phyloP scores from a whole-genome alignment of 2,888 invertebrate species.

The Zaprionus obscuricornis region DNA sequence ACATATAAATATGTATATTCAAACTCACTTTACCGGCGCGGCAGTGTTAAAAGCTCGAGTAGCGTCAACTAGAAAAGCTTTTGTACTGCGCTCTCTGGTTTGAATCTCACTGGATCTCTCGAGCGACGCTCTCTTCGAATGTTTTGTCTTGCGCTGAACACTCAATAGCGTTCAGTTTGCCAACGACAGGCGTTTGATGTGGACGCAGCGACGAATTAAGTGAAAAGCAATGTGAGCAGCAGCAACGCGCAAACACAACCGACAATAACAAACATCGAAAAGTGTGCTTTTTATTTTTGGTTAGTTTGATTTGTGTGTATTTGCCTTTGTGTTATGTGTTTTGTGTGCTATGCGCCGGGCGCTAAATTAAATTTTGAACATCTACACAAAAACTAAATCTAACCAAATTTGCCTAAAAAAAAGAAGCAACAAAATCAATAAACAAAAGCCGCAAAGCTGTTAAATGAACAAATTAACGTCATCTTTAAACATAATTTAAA shows the following conservation, averaged over 20 bases:
- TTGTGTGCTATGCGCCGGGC: constrained; percentile 34
- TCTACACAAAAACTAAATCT: constrained; percentile 26
- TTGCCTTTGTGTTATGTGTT: constrained; percentile 44
- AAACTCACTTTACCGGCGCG: constrained; percentile 55
- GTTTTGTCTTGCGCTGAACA: constrained; percentile 54
- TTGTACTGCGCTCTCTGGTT: constrained; percentile 21
- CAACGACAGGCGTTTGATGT: constrained; percentile 68
- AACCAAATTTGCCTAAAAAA: constrained; percentile 41
- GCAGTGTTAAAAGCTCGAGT: constrained; percentile 46
- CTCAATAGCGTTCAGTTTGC: constrained; percentile 62
- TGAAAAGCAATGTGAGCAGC: constrained; percentile 25
- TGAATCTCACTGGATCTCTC: not conserved
- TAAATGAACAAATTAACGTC: constrained; percentile 24
- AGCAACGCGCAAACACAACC: constrained; percentile 62
- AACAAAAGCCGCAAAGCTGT: constrained; percentile 37
- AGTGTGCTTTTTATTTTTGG: constrained; percentile 27
- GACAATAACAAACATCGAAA: constrained; percentile 45
- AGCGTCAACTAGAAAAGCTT: constrained; percentile 41
- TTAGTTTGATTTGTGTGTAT: constrained; percentile 13
- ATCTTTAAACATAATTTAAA: no score
- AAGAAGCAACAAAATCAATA: constrained; percentile 15
- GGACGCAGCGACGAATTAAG: constrained; percentile 63
- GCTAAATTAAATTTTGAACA: constrained; percentile 28
- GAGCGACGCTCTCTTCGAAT: constrained; percentile 19
- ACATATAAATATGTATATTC: constrained; percentile 49